Conservation (phyloP, 2,113 vertebrate species). For the Tonatia bakeri region DNA sequence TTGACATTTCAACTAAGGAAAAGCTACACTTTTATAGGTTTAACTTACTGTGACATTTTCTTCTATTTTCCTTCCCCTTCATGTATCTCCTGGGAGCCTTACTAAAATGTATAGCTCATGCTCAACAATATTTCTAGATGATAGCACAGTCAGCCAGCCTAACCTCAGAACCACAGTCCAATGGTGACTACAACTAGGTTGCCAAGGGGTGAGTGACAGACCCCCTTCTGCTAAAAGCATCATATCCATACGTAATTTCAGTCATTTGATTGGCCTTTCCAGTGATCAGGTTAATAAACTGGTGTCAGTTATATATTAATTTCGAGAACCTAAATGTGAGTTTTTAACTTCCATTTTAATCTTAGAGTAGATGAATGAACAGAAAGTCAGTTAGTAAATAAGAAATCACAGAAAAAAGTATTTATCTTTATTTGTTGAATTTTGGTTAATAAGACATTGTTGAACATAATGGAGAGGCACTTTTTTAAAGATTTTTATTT, state of each 20-base stretch:
- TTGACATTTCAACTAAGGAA: constrained; percentile 66
- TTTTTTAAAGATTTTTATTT: too few species aligned
- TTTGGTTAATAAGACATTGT: background rate
- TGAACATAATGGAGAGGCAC: background rate
- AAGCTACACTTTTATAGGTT: constrained; percentile 62
- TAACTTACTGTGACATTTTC: constrained; percentile 64
- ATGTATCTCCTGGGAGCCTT: constrained; percentile 88
- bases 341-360: constrained; percentile 42
- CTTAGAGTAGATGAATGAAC: background rate
- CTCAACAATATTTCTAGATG: constrained; percentile 90
- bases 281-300: constrained; percentile 32
- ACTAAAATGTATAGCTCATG: constrained; percentile 89
- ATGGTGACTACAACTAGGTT: constrained; percentile 81
- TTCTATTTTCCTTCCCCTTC: constrained; percentile 49
- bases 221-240: constrained; percentile 31
- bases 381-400: constrained; percentile 47
- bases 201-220: constrained; percentile 59
- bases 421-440: constrained; percentile 16
- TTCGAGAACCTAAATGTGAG: constrained; percentile 35
- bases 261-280: constrained; percentile 44
- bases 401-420: background rate
- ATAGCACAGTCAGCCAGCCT: constrained; percentile 89
- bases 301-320: constrained; percentile 39
- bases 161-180: constrained; percentile 91
- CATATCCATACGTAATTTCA: constrained; percentile 15